phyloP scores from a whole-genome alignment of 2,113 vertebrate species.

The Sarotherodon lohbergeri region DNA sequence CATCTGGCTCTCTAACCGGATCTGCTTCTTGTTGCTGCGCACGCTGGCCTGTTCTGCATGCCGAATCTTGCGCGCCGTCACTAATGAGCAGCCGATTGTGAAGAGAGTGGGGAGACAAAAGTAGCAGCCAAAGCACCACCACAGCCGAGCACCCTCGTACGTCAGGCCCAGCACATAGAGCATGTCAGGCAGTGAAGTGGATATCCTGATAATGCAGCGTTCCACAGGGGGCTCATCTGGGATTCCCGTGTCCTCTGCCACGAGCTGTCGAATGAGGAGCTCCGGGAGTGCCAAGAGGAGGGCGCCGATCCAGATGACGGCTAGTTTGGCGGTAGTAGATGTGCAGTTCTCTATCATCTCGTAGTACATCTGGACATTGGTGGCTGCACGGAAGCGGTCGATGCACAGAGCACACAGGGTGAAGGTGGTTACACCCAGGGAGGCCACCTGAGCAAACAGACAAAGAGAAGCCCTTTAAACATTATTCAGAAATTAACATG shows the following conservation, averaged over 20 bases:
- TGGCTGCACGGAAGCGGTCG: constrained; percentile 93
- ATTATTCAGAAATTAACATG: background rate
- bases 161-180: constrained; percentile 92
- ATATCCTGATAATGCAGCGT: constrained; percentile 89
- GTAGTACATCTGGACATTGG: constrained; percentile 98
- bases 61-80: constrained; percentile 90
- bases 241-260: constrained; percentile 72
- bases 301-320: constrained; percentile 94
- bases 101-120: constrained; percentile 96
- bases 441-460: constrained; percentile 80
- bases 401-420: constrained; percentile 95
- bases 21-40: constrained; percentile 91
- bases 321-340: constrained; percentile 91
- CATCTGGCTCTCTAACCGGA: constrained; percentile 97
- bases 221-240: constrained; percentile 66
- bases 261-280: constrained; percentile 89
- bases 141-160: constrained; percentile 89
- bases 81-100: constrained; percentile 92
- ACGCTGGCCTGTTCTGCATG: constrained; percentile 87
- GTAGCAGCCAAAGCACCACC: constrained; percentile 99
- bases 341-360: constrained; percentile 98
- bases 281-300: constrained; percentile 90
- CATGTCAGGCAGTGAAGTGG: constrained; percentile 86
- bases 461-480: background rate
- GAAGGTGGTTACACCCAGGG: constrained; percentile 94